Conservation (phyloP, 2,113 vertebrate species). For the Phaethornis superciliosus region DNA sequence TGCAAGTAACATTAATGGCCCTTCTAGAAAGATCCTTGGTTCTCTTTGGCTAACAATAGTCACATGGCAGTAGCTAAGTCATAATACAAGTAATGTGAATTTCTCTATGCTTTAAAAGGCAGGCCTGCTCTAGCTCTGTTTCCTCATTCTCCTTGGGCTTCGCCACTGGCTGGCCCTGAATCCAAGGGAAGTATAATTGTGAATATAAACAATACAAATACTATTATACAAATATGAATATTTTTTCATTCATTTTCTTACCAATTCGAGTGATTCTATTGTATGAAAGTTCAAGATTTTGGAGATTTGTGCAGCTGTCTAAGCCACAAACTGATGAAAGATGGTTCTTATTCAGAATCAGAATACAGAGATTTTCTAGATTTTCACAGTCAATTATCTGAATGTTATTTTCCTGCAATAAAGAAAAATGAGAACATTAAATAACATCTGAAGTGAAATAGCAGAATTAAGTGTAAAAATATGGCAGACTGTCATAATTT, state of each 20-base stretch:
- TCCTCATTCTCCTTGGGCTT: neutral
- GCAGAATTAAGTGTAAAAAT: neutral
- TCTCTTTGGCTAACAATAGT: neutral
- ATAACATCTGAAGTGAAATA: neutral
- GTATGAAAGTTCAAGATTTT: constrained; percentile 86
- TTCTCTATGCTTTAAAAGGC: neutral
- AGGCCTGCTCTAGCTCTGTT: neutral
- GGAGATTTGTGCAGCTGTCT: constrained; percentile 82
- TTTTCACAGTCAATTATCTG: constrained; percentile 84
- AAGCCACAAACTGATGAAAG: constrained; percentile 89
- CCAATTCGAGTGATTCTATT: constrained; percentile 91
- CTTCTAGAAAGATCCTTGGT: neutral
- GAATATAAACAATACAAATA: neutral
- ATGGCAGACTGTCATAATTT: neutral
- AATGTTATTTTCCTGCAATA: constrained; percentile 88
- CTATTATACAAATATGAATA: neutral
- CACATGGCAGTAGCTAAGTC: neutral
- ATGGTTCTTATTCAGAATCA: constrained; percentile 84
- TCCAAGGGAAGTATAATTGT: neutral
- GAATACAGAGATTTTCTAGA: constrained; percentile 80
- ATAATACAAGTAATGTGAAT: neutral
- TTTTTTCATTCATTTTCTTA: constrained; percentile 69
- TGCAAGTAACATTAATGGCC: neutral
- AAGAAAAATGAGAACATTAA: constrained; percentile 16
- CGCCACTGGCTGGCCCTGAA: neutral